Conservation (phyloP, 2,888 invertebrate species). For the Callimorpha dominula region DNA sequence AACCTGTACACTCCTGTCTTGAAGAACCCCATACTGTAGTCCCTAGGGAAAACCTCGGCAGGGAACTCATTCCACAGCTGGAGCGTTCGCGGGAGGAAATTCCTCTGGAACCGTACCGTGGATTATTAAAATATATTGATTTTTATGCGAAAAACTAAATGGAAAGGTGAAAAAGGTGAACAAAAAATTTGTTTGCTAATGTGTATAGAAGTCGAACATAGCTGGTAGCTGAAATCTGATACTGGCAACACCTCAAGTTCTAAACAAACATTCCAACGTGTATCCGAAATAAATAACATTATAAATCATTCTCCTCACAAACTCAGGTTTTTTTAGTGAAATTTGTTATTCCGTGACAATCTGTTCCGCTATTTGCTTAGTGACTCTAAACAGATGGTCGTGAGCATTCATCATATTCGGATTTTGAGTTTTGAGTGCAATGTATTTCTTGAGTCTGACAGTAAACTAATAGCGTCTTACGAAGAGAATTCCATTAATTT, state of each 20-base stretch:
- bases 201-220: constrained; percentile 36
- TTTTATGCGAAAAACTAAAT: too few species aligned
- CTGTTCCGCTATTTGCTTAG: constrained; percentile 86
- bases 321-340: constrained; percentile 71
- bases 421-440: constrained; percentile 68
- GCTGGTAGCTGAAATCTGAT: constrained; percentile 67
- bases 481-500: constrained; percentile 57
- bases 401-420: constrained; percentile 76
- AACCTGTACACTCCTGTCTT: too few species aligned
- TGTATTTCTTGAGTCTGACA: constrained; percentile 62
- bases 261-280: constrained; percentile 77
- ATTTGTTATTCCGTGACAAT: constrained; percentile 85
- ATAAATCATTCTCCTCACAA: constrained; percentile 81
- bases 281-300: constrained; percentile 84
- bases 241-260: constrained; percentile 60
- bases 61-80: too few species aligned
- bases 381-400: constrained; percentile 80
- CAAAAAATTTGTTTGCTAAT: background rate
- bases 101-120: too few species aligned
- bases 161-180: too few species aligned
- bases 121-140: too few species aligned
- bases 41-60: too few species aligned
- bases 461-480: constrained; percentile 61
- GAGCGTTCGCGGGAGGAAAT: too few species aligned
- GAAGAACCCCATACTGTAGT: too few species aligned